Evolutionary conservation across 2,113 vertebrate genomes (phyloP).

Genomic region (Brienomyrus brachyistius): DNA sequence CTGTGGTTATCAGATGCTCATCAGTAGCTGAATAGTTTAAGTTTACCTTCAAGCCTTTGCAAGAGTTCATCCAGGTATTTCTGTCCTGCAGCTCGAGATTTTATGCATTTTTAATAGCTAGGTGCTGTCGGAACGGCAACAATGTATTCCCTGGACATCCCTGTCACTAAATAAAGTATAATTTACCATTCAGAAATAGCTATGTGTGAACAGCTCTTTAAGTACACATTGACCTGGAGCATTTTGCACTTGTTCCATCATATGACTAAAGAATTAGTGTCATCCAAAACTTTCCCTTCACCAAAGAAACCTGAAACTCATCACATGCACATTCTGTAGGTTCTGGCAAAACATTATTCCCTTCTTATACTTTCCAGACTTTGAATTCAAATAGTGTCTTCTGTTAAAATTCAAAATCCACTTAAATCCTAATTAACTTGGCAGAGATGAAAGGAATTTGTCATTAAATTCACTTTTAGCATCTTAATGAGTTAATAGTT

Average conservation of each 20-base stretch:
- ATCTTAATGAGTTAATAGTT: conserved; percentile 8
- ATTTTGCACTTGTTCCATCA: conserved; percentile 36
- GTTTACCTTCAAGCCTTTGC: background rate
- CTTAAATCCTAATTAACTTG: conserved; percentile 18
- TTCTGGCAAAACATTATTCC: conserved; percentile 7
- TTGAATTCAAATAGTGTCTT: conserved; percentile 11
- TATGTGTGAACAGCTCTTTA: conserved; percentile 15
- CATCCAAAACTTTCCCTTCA: conserved; percentile 43
- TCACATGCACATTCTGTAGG: conserved; percentile 10
- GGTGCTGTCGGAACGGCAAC: background rate
- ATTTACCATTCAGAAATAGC: conserved; percentile 15
- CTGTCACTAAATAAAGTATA: background rate
- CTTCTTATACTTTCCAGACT: background rate
- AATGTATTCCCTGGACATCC: background rate
- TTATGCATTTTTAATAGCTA: conserved; percentile 4
- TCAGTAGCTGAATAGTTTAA: background rate
- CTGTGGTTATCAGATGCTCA: background rate
- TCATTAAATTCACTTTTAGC: conserved; percentile 9
- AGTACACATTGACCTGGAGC: conserved; percentile 27
- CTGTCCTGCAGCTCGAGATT: background rate
- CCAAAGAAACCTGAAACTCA: conserved; percentile 25
- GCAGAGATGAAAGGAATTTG: background rate
- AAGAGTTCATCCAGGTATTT: background rate
- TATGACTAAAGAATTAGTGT: conserved; percentile 38
- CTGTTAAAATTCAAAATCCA: conserved; percentile 12